Evolutionary conservation across 2,113 vertebrate genomes (phyloP).

Genomic region (Pterocles orientalis): DNA sequence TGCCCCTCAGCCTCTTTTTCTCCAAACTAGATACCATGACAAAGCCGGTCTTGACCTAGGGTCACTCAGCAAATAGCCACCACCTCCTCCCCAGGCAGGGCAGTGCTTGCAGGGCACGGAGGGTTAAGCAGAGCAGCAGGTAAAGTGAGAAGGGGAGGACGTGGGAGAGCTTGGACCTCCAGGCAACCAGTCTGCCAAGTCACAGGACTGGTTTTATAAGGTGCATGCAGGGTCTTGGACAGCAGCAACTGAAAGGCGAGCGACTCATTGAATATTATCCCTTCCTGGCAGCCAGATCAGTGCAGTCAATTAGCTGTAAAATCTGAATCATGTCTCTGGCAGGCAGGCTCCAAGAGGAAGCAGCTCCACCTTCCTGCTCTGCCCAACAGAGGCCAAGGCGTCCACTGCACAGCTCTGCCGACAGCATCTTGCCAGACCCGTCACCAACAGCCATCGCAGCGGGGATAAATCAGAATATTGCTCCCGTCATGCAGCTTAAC

Average conservation of each 20-base stretch:
- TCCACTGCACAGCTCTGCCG: background rate
- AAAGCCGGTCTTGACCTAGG: background rate
- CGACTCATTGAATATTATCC: background rate
- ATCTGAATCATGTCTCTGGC: conserved; percentile 49
- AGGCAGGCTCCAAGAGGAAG: background rate
- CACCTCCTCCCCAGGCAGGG: background rate
- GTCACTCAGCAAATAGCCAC: background rate
- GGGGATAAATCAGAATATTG: background rate
- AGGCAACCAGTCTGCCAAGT: background rate
- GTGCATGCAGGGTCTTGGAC: background rate
- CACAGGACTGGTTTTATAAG: background rate
- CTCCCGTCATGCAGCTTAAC: background rate
- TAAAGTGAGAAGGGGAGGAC: background rate
- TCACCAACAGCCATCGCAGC: background rate
- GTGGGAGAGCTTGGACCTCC: background rate
- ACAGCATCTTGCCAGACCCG: background rate
- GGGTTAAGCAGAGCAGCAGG: background rate
- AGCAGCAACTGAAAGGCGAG: conserved; percentile 2
- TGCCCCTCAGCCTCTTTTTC: no score
- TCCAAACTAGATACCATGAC: no score
- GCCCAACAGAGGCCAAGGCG: background rate
- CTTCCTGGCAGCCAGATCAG: conserved; percentile 50
- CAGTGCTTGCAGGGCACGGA: background rate
- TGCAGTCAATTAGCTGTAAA: conserved; percentile 39
- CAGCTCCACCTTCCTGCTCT: conserved; percentile 56